phyloP scores from a whole-genome alignment of 2,113 vertebrate species.

The Myiopsitta monachus region DNA sequence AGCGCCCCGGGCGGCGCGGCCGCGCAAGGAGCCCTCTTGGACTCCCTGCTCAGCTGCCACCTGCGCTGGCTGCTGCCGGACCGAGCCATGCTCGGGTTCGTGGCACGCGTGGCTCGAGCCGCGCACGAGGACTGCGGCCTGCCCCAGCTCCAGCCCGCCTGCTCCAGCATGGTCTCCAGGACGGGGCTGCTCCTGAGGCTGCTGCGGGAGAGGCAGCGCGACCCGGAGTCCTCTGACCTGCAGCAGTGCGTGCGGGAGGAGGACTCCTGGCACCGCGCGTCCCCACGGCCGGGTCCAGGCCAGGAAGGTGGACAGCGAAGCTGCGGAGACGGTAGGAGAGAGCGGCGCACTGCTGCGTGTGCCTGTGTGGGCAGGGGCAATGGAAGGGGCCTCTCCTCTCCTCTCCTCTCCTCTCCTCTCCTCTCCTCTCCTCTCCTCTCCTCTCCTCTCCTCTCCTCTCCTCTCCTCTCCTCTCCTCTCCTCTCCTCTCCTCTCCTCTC shows the following conservation, averaged over 20 bases:
- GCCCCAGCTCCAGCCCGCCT: background rate
- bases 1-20: too few species aligned
- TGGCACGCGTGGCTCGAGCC: background rate
- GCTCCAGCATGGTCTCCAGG: background rate
- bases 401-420: too few species aligned
- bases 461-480: too few species aligned
- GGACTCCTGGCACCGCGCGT: too few species aligned
- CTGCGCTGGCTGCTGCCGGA: background rate
- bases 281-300: too few species aligned
- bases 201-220: background rate
- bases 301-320: too few species aligned
- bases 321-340: background rate
- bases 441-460: too few species aligned
- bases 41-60: background rate
- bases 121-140: background rate
- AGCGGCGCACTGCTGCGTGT: fast-evolving
- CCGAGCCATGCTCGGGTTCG: background rate
- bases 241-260: background rate
- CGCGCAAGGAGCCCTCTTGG: fast-evolving
- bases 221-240: background rate
- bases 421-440: too few species aligned
- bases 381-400: background rate
- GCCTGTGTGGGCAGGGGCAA: background rate
- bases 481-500: too few species aligned
- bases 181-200: background rate